Conservation (phyloP, 2,797 vertebrate genomes). For the Danio jaintianensis region DNA sequence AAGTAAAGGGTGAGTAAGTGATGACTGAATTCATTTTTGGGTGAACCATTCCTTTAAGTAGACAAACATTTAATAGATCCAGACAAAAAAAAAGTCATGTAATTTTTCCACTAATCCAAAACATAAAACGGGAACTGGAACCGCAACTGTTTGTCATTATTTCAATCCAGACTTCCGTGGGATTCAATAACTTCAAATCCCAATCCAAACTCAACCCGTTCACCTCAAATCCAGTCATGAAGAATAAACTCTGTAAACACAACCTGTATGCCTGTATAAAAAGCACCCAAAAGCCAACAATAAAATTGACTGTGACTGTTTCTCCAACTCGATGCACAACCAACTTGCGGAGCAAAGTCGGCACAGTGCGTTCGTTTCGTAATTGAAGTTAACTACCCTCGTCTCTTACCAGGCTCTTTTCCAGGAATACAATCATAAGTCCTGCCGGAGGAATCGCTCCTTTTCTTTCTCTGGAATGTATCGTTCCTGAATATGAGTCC, state of each 20-base stretch:
- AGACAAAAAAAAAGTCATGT: neutral
- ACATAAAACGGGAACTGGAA: neutral
- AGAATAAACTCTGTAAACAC: constrained; percentile 15
- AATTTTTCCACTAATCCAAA: neutral
- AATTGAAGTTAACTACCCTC: constrained; percentile 49
- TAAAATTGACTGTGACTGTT: constrained; percentile 43
- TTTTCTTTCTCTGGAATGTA: constrained; percentile 66
- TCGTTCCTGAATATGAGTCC: constrained; percentile 63
- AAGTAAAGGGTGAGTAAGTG: no score
- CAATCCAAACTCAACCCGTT: constrained; percentile 25
- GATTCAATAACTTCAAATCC: constrained; percentile 16
- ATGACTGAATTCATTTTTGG: no score
- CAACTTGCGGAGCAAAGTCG: constrained; percentile 40
- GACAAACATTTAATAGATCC: no score
- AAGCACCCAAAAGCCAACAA: constrained; percentile 11
- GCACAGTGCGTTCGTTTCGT: constrained; percentile 27
- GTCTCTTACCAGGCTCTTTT: constrained; percentile 57
- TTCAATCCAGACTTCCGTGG: neutral
- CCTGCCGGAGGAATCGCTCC: constrained; percentile 68
- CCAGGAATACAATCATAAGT: constrained; percentile 63
- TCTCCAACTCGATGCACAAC: constrained; percentile 42
- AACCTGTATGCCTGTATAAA: neutral
- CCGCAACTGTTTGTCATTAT: neutral
- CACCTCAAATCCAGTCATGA: constrained; percentile 8
- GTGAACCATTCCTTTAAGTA: no score